Base-by-base conservation (phyloP, 1,140 invertebrate species). In the Drosophila quadrilineata region DNA sequence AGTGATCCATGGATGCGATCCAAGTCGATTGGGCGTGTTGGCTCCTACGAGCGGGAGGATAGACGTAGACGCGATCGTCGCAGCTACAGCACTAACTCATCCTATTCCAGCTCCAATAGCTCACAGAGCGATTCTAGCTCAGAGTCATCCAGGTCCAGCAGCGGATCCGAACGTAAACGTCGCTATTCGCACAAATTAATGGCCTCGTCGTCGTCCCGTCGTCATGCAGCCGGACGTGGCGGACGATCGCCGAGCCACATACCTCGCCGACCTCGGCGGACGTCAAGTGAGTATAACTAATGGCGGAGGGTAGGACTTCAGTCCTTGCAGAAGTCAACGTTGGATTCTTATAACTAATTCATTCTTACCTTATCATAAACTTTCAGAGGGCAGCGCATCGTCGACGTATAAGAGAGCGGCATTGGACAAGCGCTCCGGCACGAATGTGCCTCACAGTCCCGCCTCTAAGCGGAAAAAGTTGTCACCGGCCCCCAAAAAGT, bases 1-100 rank as follows among this genome's bases (percentile, higher is more conserved):
- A 94, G 94, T 16, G 97, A 98, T 91, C 96, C 97, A 1, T 98
- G 97, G 97, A 96, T 96, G 95, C 90, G 94, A 5, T 92, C 93
- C 6, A 95, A 94, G 71, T 94, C 94, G 1, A 91, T 90, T 29
- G 91, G 91, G 22, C 90, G 91, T 0, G 88, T 89, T 22, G 46
- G 29, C 3, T 90, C 91, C 1, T 85, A 80, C 19, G 88, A 89
- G 26, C 74, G 70, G 0, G 72, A 75, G 2, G 80, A 86, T 0
- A 72, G 82, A 9, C 54, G 91, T 60, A 54, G 90, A 45, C 66
- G 90, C 63, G 87, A 89, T 29, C 76, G 91, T 3, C 76, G 91
- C 6, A 90, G 91, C 28, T 90, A 90, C 38, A 90, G 77, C 66
- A 88, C 88, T 17, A 91, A 91, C 12, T 95, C 95, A 50, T 95